Conservation (phyloP, 37 sponge, comb jelly and placozoan genomes). For the Lycopodina hypogea region DNA sequence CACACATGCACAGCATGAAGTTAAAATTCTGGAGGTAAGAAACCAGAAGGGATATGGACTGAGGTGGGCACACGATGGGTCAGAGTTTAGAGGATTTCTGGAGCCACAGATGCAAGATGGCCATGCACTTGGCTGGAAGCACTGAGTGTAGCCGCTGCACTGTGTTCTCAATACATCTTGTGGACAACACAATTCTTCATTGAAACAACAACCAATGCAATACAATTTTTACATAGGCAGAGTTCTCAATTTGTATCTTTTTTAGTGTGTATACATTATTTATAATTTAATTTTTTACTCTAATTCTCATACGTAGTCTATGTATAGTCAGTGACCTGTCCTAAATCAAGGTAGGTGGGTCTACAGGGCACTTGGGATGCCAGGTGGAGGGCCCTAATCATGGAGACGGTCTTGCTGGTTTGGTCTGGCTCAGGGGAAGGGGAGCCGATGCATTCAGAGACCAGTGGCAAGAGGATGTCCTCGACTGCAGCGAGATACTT, state of each 20-base stretch:
- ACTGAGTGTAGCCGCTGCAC: background rate
- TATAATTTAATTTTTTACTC: no score
- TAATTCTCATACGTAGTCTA: no score
- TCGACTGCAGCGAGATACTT: background rate
- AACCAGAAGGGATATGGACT: constrained; percentile 75
- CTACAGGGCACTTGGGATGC: background rate
- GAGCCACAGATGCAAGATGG: constrained; percentile 88
- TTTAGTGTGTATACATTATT: no score
- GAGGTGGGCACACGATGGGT: constrained; percentile 69
- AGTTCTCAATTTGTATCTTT: no score
- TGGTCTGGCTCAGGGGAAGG: background rate
- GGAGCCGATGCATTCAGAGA: background rate
- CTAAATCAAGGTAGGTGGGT: background rate
- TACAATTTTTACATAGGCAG: background rate
- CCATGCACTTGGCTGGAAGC: constrained; percentile 43
- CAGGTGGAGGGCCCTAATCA: background rate
- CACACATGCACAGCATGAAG: constrained; percentile 71
- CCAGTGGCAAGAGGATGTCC: background rate
- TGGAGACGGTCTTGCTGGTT: background rate
- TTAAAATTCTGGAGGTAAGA: constrained; percentile 65
- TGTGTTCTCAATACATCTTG: background rate
- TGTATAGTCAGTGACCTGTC: no score
- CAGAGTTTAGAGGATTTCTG: constrained; percentile 81
- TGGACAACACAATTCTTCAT: background rate
- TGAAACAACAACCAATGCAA: background rate